A percentile compares a stretch with the other conserved stretches of the same genome.
These are phyloP conservation scores for Characodon lateralis DNA, from an alignment of 2,797 vertebrate species.

Conservation along the genomic window DNA sequence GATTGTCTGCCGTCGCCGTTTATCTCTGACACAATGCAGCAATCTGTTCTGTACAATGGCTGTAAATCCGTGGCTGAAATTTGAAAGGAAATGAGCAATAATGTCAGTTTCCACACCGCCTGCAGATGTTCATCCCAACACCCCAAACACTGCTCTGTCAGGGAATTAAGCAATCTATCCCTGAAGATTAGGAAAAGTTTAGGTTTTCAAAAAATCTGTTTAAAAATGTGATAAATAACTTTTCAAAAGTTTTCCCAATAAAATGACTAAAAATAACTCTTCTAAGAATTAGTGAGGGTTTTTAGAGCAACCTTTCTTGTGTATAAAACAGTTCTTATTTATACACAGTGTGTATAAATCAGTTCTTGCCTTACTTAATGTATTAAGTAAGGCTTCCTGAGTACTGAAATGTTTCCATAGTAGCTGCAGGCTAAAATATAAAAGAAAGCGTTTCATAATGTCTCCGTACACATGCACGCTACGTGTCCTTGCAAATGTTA, in stretches of 20 bases:
- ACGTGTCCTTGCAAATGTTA: conserved; percentile 48
- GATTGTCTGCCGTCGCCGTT: conserved; percentile 37
- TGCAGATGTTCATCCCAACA: conserved; percentile 45
- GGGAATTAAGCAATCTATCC: not conserved
- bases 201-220: not conserved
- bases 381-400: conserved; percentile 18
- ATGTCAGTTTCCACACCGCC: conserved; percentile 47
- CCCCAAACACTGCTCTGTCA: conserved; percentile 12
- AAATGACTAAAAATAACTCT: not conserved
- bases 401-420: conserved; percentile 58
- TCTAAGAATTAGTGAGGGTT: not conserved
- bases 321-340: not conserved
- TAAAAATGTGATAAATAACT: not conserved
- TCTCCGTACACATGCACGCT: conserved; percentile 27
- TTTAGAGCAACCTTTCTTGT: not conserved
- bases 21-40: conserved; percentile 47
- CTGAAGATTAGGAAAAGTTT: not conserved
- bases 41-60: conserved; percentile 39
- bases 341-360: not conserved
- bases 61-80: conserved; percentile 61
- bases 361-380: conserved; percentile 1
- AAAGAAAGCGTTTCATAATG: conserved; percentile 47
- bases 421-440: conserved; percentile 33
- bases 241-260: too few relatives aligned
- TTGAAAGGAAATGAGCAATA: conserved; percentile 46